Percentiles rank a stretch among this genome's conserved stretches.
Evolutionary conservation across 1,140 invertebrate genomes (phyloP).

Genomic region (Coelopa frigida): DNA sequence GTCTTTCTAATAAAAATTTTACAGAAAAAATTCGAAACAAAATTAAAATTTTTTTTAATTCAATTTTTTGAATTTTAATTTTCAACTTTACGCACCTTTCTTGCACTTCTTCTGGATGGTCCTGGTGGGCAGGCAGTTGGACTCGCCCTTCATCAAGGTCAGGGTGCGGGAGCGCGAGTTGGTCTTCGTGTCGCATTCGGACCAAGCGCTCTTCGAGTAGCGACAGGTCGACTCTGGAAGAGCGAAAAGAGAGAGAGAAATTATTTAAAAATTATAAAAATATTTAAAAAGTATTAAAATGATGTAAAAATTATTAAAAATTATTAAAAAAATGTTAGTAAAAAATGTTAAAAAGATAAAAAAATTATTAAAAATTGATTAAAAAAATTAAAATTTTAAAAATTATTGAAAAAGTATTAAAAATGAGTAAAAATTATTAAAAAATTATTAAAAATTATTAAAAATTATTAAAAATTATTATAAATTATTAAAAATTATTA

Average conservation of each 20-base stretch:
- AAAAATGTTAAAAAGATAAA: too few relatives aligned
- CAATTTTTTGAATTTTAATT: too few relatives aligned
- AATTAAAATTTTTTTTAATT: not conserved
- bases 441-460: too few relatives aligned
- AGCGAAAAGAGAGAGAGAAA: constrained; percentile 2
- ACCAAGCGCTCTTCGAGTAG: constrained; percentile 75
- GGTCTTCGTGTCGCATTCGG: constrained; percentile 72
- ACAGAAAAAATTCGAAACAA: not conserved
- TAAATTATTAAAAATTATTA: too few relatives aligned
- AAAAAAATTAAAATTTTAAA: not conserved
- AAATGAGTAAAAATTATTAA: too few relatives aligned
- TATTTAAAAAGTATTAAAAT: too few relatives aligned
- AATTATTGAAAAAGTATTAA: too few relatives aligned
- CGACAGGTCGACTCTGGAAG: constrained; percentile 53
- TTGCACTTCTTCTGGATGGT: constrained; percentile 84
- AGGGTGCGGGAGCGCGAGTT: constrained; percentile 71
- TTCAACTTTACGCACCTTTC: constrained; percentile 66
- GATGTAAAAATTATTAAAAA: too few relatives aligned
- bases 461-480: too few relatives aligned
- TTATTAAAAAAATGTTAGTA: too few relatives aligned
- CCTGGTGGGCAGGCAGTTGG: constrained; percentile 67
- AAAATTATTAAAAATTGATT: not conserved
- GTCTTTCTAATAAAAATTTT: too few relatives aligned
- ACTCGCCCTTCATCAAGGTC: constrained; percentile 73
- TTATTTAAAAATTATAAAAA: not conserved